Conservation (phyloP, 2,888 invertebrate genomes). For the Dicyrtoma fusca region DNA sequence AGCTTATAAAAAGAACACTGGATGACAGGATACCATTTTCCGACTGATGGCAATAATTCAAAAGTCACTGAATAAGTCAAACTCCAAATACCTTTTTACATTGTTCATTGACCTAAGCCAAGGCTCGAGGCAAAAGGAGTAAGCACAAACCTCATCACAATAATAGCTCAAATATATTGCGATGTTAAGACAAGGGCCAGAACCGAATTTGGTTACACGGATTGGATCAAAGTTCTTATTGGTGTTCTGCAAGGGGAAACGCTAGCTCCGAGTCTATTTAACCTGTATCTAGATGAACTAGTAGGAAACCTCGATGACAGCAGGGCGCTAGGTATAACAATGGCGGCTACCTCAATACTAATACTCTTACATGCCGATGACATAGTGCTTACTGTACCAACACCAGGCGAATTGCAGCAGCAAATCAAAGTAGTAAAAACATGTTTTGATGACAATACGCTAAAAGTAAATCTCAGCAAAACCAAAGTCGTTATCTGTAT, state of each 20-base stretch:
- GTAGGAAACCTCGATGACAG: neutral
- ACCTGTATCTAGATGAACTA: neutral
- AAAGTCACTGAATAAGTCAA: neutral
- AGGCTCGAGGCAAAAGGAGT: neutral
- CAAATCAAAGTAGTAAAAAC: neutral
- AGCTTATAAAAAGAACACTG: neutral
- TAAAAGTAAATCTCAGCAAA: conserved; percentile 8
- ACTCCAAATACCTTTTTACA: neutral
- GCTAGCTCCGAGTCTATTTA: neutral
- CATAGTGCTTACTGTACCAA: too few relatives aligned
- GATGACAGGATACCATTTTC: neutral
- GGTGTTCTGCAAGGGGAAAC: neutral
- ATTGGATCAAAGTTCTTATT: neutral
- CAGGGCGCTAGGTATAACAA: neutral
- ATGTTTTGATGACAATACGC: neutral
- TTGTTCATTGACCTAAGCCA: neutral
- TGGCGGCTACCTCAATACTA: neutral
- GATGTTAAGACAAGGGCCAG: neutral
- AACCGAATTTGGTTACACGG: neutral
- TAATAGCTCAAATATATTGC: neutral
- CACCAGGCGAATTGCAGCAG: neutral
- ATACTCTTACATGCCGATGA: neutral
- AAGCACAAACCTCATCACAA: neutral
- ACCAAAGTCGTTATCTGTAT: conserved; percentile 1
- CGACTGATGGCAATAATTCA: neutral